A percentile compares a stretch with the other conserved stretches of the same genome.
These are phyloP conservation scores for Sinonovacula constricta DNA, from an alignment of 1,140 invertebrate species.

Conservation along the genomic window DNA sequence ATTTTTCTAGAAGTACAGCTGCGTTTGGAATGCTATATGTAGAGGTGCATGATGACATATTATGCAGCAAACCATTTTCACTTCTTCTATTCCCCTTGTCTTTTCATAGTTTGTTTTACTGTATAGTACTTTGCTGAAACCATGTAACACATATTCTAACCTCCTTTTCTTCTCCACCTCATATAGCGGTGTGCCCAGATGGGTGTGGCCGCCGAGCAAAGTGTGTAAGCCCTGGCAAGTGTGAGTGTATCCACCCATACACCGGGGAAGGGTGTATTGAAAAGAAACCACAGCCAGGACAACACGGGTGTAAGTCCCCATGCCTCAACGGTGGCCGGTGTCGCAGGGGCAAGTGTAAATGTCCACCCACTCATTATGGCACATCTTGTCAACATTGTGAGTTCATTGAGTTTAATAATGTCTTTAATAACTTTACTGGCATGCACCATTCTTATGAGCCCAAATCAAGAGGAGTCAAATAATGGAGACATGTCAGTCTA, in stretches of 20 bases:
- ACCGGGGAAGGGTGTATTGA: conserved; percentile 68
- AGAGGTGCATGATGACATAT: no score
- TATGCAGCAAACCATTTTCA: no score
- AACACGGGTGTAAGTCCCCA: conserved; percentile 59
- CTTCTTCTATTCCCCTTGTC: no score
- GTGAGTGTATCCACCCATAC: conserved; percentile 72
- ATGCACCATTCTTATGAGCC: no score
- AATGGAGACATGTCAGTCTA: background rate
- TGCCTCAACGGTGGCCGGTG: conserved; percentile 74
- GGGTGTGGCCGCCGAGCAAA: conserved; percentile 69
- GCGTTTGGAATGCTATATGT: no score
- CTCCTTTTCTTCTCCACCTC: conserved; percentile 8
- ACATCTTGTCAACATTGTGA: conserved; percentile 70
- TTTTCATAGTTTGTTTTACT: no score
- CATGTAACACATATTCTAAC: no score
- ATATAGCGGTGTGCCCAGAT: conserved; percentile 71
- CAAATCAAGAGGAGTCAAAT: background rate
- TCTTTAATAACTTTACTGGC: background rate
- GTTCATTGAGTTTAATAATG: conserved; percentile 34
- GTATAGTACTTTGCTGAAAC: no score
- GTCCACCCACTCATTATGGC: conserved; percentile 65
- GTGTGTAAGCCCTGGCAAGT: conserved; percentile 72
- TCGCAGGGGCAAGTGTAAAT: conserved; percentile 68
- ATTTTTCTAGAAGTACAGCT: no score
- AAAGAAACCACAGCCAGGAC: conserved; percentile 45